These are phyloP conservation scores for Patiria miniata DNA, from an alignment of 35 echinoderm and acorn worm genomes.

Conservation along the genomic window DNA sequence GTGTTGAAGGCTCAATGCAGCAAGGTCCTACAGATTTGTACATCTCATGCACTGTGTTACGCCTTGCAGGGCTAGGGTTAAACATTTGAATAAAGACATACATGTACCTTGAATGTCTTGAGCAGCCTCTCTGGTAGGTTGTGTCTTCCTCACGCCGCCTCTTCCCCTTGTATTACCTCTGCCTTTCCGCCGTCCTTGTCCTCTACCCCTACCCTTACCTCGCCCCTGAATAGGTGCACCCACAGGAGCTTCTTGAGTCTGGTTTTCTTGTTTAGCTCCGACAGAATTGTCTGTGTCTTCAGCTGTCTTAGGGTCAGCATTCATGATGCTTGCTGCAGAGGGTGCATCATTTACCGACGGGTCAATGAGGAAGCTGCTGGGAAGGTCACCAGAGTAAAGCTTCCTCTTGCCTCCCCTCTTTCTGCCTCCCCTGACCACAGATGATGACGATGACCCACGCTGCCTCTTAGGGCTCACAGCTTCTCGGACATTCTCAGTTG, in stretches of 20 bases:
- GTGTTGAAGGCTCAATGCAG: too few relatives aligned
- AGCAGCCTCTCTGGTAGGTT: not conserved
- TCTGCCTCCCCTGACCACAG: not conserved
- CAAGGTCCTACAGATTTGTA: too few relatives aligned
- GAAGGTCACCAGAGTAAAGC: conserved; percentile 15
- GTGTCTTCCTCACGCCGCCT: not conserved
- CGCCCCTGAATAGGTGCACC: not conserved
- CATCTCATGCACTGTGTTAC: too few relatives aligned
- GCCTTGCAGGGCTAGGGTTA: too few relatives aligned
- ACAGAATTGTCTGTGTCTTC: not conserved
- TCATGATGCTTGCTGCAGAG: not conserved
- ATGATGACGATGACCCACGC: not conserved
- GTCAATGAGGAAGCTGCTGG: not conserved
- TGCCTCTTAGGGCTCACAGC: not conserved
- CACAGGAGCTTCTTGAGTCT: not conserved
- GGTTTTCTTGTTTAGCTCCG: not conserved
- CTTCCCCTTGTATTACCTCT: conserved; percentile 17
- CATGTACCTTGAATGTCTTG: not conserved
- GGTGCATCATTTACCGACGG: not conserved
- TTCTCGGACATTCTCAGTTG: not conserved
- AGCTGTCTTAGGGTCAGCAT: not conserved
- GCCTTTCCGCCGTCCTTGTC: not conserved
- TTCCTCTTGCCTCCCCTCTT: not conserved
- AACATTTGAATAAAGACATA: too few relatives aligned
- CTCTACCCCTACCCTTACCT: not conserved